Base-by-base conservation (phyloP, 2,113 vertebrate genomes). In the Zosterops japonicus region DNA sequence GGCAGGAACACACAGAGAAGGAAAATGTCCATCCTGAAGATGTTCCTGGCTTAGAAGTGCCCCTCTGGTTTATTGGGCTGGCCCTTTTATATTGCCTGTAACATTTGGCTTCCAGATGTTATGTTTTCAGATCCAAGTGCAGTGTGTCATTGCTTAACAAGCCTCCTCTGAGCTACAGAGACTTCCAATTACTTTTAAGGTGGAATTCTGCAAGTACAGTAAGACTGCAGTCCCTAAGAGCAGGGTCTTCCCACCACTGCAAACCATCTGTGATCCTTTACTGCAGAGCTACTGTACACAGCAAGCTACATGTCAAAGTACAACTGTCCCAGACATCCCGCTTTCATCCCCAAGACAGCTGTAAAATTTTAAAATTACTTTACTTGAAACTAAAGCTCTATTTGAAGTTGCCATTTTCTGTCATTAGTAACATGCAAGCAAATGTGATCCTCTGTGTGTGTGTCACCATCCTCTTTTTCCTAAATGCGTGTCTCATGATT, bases 71-170 rank as follows among this genome's bases (percentile, higher is more conserved):
- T 88, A 94, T 97, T 92, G 97, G 90, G 90, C 97, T 83, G 97
- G 93, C 96, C 84, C 89, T 94, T 98, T 98, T 98, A 98, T 98
- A 97, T 94, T 18, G 96, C 96, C 22, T 96, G 76, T 82, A 95
- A 97, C 98, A 98, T 98, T 98, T 98, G 98, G 97, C 97, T 95
- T 97, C 99, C 99, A 99, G 99, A 99, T 99, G 99, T 99, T 98
- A 95, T 75, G 60, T 91, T 94, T 97, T 81, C 47, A 94, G 86
- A 96, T 98, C 98, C 98, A 98, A 97, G 93, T 91, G 97, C 96
- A 97, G 97, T 98, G 97, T 99, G 98, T 99, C 98, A 99, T 98
- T 97, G 93, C 95, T 96, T 95, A 94, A 52, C 84, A 95, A 96
- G 95, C 95, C 77, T 87, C 96, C 95, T 96, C 97, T 91, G 96